phyloP scores from a whole-genome alignment of 2,888 invertebrate species.

The Tuberolachnus salignus region DNA sequence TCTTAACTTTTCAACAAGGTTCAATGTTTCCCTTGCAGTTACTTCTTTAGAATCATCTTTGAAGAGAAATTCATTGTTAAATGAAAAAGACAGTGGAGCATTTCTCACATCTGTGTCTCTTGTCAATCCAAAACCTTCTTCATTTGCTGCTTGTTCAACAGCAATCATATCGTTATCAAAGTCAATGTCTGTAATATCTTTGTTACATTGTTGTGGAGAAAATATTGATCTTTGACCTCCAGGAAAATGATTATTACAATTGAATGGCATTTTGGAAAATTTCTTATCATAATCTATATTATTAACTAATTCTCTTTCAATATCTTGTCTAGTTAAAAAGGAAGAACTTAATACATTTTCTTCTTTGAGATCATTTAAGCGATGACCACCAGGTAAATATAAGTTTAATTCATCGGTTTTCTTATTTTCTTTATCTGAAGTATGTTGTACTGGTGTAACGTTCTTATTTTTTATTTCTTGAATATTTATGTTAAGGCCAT shows the following conservation, averaged over 20 bases:
- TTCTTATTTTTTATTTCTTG: conserved; percentile 48
- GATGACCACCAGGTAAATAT: conserved; percentile 52
- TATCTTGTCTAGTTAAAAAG: conserved; percentile 52
- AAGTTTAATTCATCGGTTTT: conserved; percentile 53
- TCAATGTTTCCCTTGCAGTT: conserved; percentile 80
- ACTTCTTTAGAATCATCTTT: conserved; percentile 83
- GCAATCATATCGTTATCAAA: conserved; percentile 69
- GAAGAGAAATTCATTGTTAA: conserved; percentile 70
- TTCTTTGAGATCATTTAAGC: conserved; percentile 54
- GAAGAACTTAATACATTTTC: conserved; percentile 51
- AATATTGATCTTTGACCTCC: conserved; percentile 68
- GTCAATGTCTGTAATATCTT: conserved; percentile 68
- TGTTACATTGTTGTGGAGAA: conserved; percentile 71
- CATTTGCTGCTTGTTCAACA: conserved; percentile 68
- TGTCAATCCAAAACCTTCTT: conserved; percentile 70
- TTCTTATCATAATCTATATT: conserved; percentile 52
- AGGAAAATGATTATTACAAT: conserved; percentile 51
- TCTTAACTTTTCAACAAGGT: conserved; percentile 82
- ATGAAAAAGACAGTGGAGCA: conserved; percentile 46
- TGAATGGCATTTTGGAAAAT: conserved; percentile 37
- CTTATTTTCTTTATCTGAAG: conserved; percentile 55
- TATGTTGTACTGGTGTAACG: conserved; percentile 29
- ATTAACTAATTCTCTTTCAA: conserved; percentile 48
- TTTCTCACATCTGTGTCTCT: conserved; percentile 65
- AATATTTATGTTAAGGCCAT: conserved; percentile 44